Conservation (phyloP, 2,888 invertebrate genomes). For the Hirudinaria manillensis region DNA sequence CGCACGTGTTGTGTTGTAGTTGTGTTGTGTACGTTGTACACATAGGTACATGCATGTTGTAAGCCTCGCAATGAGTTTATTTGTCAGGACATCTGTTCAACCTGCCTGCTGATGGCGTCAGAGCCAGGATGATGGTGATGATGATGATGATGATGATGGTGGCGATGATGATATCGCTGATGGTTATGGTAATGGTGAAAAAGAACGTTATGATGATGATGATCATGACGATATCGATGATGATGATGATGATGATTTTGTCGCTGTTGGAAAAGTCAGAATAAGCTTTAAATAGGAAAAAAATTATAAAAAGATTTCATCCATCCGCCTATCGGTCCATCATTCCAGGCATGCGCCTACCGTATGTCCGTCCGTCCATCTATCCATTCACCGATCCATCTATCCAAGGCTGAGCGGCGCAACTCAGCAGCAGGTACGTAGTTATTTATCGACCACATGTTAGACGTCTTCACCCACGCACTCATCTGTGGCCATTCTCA, state of each 20-base stretch:
- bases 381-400: not conserved
- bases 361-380: not conserved
- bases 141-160: slow-evolving; percentile 10
- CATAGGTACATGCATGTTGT: no score
- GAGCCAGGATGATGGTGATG: not conserved
- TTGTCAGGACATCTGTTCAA: no score
- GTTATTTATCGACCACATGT: not conserved
- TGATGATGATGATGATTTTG: no score
- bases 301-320: not conserved
- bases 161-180: slow-evolving; percentile 15
- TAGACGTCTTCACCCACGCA: not conserved
- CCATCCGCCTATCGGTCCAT: slow-evolving; percentile 4
- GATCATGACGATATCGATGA: slow-evolving; percentile 1
- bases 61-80: no score
- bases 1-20: no score
- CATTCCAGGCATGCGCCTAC: no score
- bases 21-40: no score
- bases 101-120: not conserved
- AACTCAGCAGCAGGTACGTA: not conserved
- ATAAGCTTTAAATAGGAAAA: no score
- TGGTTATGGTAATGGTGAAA: not conserved
- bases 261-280: no score
- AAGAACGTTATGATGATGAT: slow-evolving; percentile 14
- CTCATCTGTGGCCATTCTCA: not conserved
- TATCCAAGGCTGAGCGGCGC: not conserved